phyloP scores from a whole-genome alignment of 2,113 vertebrate genomes.

The Ammodytes marinus region DNA sequence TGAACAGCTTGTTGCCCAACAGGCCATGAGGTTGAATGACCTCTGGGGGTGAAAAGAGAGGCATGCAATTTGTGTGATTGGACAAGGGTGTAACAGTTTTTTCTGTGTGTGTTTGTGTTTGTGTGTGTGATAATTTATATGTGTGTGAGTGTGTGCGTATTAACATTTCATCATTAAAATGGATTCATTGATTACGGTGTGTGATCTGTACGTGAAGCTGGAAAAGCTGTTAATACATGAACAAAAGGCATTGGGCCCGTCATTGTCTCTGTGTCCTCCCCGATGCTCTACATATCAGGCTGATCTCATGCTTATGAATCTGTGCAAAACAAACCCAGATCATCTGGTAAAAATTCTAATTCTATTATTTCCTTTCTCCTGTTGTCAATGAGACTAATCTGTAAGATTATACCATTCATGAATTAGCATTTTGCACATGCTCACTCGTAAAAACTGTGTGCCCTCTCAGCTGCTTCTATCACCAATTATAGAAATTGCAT shows the following conservation, averaged over 20 bases:
- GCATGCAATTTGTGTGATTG: constrained; percentile 73
- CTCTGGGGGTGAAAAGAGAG: constrained; percentile 64
- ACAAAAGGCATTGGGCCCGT: not conserved
- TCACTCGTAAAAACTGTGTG: constrained; percentile 5
- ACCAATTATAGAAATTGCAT: constrained; percentile 42
- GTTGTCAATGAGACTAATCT: constrained; percentile 39
- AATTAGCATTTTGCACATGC: constrained; percentile 44
- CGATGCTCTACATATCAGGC: not conserved
- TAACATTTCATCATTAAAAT: constrained; percentile 27
- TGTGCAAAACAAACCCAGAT: constrained; percentile 27
- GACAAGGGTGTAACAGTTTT: constrained; percentile 54
- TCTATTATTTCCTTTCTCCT: constrained; percentile 20
- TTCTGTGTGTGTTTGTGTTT: not conserved
- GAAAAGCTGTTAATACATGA: constrained; percentile 37
- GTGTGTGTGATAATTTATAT: not conserved
- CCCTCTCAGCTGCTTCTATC: constrained; percentile 26
- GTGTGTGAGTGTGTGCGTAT: not conserved
- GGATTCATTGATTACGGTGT: constrained; percentile 24
- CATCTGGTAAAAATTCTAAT: constrained; percentile 9
- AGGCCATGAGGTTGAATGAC: constrained; percentile 71
- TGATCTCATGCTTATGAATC: constrained; percentile 28
- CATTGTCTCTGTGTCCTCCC: not conserved
- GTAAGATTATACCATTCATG: constrained; percentile 1
- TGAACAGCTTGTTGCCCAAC: constrained; percentile 72
- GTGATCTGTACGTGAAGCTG: constrained; percentile 26